A percentile compares a stretch with the other conserved stretches of the same genome.
phyloP scores from a whole-genome alignment of 2,113 vertebrate species.

The Vireo altiloquus region DNA sequence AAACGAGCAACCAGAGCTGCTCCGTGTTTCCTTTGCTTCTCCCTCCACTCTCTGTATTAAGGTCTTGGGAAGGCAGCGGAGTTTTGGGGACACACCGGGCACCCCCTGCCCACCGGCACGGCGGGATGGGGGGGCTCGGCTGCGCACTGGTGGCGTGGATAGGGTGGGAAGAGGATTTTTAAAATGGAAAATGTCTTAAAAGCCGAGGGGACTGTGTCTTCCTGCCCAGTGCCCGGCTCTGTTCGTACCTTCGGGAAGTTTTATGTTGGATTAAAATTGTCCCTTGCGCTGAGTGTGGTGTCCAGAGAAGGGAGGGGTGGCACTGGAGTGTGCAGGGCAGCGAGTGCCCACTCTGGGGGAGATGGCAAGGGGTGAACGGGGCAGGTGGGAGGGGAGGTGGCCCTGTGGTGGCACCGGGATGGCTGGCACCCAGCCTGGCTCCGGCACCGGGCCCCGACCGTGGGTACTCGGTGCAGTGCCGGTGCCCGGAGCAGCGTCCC shows the following conservation, averaged over 20 bases:
- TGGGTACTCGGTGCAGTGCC: neutral
- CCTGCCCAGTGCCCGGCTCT: neutral
- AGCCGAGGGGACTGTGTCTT: neutral
- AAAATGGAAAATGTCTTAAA: neutral
- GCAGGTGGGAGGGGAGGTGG: neutral
- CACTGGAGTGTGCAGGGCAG: accelerated
- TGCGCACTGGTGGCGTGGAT: accelerated
- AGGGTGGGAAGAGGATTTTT: neutral
- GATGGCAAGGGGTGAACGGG: accelerated
- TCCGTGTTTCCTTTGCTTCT: neutral
- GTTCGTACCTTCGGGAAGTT: neutral
- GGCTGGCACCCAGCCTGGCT: neutral
- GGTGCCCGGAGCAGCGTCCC: neutral
- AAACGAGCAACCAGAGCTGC: neutral
- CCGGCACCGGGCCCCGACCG: accelerated
- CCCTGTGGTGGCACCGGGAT: neutral
- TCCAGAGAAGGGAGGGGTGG: neutral
- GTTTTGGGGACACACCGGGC: neutral
- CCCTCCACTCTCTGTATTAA: neutral
- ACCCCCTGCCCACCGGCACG: neutral
- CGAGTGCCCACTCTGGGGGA: accelerated
- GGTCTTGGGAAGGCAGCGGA: neutral
- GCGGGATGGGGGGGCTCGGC: neutral
- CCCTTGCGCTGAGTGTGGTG: neutral
- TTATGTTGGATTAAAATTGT: slow-evolving; percentile 40